Percentiles rank a stretch among this genome's conserved stretches.
Conservation (phyloP, 2,113 vertebrate genomes). For the Macaca nemestrina region DNA sequence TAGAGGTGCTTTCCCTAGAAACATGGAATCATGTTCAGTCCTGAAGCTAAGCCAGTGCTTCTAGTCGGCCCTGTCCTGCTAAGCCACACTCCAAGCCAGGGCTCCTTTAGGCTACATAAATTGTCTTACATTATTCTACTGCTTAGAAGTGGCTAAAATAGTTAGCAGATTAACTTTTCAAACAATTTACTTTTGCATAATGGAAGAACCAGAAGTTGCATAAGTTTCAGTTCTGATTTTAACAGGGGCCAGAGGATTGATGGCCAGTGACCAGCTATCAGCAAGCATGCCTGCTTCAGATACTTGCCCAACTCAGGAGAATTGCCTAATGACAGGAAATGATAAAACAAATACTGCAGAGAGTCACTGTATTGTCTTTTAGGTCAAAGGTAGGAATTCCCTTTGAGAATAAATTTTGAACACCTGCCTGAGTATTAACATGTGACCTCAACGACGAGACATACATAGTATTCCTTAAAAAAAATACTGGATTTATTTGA, state of each 20-base stretch:
- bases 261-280: background rate
- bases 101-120: background rate
- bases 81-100: accelerated
- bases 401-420: background rate
- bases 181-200: background rate
- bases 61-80: too few species aligned
- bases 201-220: background rate
- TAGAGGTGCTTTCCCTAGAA: background rate
- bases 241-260: background rate
- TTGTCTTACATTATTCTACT: background rate
- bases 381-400: background rate
- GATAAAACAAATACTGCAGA: background rate
- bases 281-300: background rate
- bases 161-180: background rate
- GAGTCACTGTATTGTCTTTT: background rate
- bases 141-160: background rate
- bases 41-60: background rate
- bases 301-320: background rate
- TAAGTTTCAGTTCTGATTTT: background rate
- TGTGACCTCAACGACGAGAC: background rate
- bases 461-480: background rate
- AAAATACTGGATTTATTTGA: background rate
- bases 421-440: background rate
- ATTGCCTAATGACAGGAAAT: background rate
- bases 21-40: background rate